phyloP scores from a whole-genome alignment of 2,113 vertebrate species.

The Irena cyanogastra region DNA sequence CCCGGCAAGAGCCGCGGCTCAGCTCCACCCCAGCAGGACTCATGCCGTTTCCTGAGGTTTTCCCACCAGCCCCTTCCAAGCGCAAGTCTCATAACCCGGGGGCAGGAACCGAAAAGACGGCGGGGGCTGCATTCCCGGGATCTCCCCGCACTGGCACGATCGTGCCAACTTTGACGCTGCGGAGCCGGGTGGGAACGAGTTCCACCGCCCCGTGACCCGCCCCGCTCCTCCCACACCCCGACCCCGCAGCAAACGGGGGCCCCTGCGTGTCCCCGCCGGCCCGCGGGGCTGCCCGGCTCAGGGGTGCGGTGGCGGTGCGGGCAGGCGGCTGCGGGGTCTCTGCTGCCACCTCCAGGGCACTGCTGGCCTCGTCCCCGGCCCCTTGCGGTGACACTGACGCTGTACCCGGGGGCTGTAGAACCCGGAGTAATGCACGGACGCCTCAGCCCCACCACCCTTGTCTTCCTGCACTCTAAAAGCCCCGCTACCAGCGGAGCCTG shows the following conservation, averaged over 20 bases:
- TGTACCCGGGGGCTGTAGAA: not conserved
- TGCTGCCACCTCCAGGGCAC: constrained; percentile 52
- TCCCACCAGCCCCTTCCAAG: not conserved
- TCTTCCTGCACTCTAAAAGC: not conserved
- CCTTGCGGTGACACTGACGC: not conserved
- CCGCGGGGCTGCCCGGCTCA: not conserved
- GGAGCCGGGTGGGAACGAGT: not conserved
- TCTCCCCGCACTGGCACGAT: not conserved
- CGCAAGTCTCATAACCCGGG: not conserved
- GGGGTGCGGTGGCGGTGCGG: not conserved
- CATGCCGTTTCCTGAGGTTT: not conserved
- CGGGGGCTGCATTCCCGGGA: not conserved
- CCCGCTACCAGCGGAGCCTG: rapidly evolving
- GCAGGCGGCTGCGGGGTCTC: not conserved
- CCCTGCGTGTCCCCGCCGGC: not conserved
- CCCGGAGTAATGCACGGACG: rapidly evolving
- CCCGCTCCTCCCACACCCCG: not conserved
- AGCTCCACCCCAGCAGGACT: not conserved
- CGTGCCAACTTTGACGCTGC: not conserved
- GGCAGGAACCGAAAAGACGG: not conserved
- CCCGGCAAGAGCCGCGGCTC: not conserved
- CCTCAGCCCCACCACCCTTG: not conserved
- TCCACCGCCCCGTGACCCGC: not conserved
- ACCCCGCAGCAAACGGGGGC: not conserved
- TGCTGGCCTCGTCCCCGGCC: not conserved